phyloP scores from a whole-genome alignment of 2,797 vertebrate species.

The Eurystomus glaucurus region DNA sequence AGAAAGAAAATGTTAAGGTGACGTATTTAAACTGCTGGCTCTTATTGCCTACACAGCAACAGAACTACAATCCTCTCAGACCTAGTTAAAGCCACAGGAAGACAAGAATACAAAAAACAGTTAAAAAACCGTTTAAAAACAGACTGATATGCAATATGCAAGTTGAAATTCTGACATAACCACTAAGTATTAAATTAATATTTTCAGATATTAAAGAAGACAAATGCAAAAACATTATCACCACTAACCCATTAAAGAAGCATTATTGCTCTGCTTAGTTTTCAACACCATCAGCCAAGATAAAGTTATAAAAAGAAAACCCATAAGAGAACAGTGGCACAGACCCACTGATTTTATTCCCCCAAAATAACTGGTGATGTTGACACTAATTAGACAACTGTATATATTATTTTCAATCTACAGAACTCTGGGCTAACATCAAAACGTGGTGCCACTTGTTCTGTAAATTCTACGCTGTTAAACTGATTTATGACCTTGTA shows the following conservation, averaged over 20 bases:
- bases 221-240: not conserved
- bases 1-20: not conserved
- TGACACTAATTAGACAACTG: slow-evolving; percentile 32
- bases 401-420: slow-evolving; percentile 55
- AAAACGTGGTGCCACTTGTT: not conserved
- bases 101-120: not conserved
- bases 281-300: not conserved
- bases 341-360: not conserved
- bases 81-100: not conserved
- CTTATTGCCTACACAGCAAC: not conserved
- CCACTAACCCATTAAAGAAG: not conserved
- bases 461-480: slow-evolving; percentile 35
- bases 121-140: not conserved
- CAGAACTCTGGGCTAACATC: slow-evolving; percentile 36
- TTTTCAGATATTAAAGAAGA: not conserved
- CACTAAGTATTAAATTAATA: not conserved
- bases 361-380: slow-evolving; percentile 19
- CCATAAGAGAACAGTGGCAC: not conserved
- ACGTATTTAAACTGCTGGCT: not conserved
- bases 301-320: not conserved
- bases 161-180: not conserved
- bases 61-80: not conserved
- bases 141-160: not conserved
- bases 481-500: slow-evolving; percentile 73
- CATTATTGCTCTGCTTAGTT: not conserved